A percentile compares a stretch with the other conserved stretches of the same genome.
Conservation (phyloP, 2,888 invertebrate genomes). For the Catonia carolina region DNA sequence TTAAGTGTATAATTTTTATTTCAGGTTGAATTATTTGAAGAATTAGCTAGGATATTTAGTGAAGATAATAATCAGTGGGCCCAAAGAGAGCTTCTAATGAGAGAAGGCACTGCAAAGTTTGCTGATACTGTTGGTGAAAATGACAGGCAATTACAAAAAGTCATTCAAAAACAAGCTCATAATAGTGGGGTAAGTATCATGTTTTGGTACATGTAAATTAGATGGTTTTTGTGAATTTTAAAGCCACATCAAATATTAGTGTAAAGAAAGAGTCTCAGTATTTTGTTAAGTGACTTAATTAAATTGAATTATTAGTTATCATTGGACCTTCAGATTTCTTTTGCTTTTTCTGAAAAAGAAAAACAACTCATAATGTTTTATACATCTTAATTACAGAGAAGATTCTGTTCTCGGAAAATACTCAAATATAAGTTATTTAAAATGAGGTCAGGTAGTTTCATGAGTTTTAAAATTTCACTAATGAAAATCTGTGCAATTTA, state of each 20-base stretch:
- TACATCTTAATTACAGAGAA: too few species aligned
- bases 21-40: conserved; percentile 79
- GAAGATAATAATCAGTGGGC: conserved; percentile 97
- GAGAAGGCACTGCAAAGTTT: conserved; percentile 97
- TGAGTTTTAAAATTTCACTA: too few species aligned
- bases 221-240: not conserved
- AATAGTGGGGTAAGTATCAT: conserved; percentile 45
- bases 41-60: conserved; percentile 92
- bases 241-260: too few species aligned
- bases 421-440: too few species aligned
- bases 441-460: too few species aligned
- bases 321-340: too few species aligned
- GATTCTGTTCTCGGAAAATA: too few species aligned
- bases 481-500: too few species aligned
- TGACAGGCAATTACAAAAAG: conserved; percentile 78
- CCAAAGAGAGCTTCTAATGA: conserved; percentile 85
- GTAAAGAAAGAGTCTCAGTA: not conserved
- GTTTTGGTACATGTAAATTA: not conserved
- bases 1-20: not conserved
- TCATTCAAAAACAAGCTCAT: conserved; percentile 66
- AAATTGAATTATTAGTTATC: too few species aligned
- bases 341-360: too few species aligned
- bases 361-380: too few species aligned
- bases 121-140: conserved; percentile 86
- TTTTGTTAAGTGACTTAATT: not conserved